These are phyloP conservation scores for Burhinus bistriatus DNA, from an alignment of 2,113 vertebrate species.

Conservation along the genomic window DNA sequence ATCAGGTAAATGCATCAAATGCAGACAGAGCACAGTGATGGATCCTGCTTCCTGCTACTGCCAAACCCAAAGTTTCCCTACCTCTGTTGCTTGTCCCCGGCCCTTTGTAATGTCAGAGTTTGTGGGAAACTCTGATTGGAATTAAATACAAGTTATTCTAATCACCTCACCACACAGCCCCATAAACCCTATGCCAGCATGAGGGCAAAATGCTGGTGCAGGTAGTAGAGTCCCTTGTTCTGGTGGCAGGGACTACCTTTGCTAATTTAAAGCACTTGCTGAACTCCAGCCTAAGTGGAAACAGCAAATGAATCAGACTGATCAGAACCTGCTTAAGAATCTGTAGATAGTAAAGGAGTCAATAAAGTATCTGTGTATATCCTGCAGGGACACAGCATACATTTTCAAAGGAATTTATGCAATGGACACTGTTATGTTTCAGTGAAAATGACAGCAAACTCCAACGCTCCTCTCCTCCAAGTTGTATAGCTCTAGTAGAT, in stretches of 20 bases:
- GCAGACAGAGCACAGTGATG: neutral
- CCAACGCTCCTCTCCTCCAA: neutral
- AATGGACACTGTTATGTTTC: neutral
- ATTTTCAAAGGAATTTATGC: neutral
- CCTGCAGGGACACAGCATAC: neutral
- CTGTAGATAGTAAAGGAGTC: neutral
- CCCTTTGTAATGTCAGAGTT: neutral
- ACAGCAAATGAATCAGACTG: neutral
- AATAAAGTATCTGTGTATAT: neutral
- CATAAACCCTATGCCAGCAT: neutral
- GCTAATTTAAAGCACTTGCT: neutral
- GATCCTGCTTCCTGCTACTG: neutral
- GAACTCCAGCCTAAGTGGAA: neutral
- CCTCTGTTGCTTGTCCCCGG: neutral
- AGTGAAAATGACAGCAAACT: neutral
- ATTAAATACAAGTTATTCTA: neutral
- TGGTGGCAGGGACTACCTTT: neutral
- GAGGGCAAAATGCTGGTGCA: neutral
- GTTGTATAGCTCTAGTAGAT: neutral
- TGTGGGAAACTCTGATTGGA: neutral
- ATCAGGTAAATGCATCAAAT: neutral
- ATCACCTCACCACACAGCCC: neutral
- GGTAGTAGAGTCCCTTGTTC: neutral
- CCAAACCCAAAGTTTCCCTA: neutral
- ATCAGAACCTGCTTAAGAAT: neutral